These are phyloP conservation scores for Orthonychiurus folsomi DNA, from an alignment of 2,888 invertebrate genomes.

Conservation along the genomic window DNA sequence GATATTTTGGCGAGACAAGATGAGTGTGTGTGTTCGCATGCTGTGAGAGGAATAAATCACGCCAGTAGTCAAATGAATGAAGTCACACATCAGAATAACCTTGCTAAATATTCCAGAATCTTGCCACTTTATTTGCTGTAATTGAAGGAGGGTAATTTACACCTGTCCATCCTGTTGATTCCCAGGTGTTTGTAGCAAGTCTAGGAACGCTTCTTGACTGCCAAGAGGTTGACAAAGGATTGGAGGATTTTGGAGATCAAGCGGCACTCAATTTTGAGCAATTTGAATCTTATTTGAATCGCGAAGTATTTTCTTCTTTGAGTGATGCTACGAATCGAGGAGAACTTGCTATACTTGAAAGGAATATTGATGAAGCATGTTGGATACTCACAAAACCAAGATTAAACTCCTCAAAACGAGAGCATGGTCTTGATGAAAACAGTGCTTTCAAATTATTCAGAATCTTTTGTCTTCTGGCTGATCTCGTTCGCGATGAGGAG, in stretches of 20 bases:
- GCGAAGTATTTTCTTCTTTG: constrained; percentile 60
- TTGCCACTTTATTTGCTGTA: no score
- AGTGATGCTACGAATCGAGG: constrained; percentile 54
- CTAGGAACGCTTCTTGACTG: constrained; percentile 67
- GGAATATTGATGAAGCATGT: constrained; percentile 64
- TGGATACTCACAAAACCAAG: constrained; percentile 68
- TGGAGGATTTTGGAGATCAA: constrained; percentile 66
- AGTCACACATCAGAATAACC: no score
- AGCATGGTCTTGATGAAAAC: constrained; percentile 55
- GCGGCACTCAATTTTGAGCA: constrained; percentile 62
- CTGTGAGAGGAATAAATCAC: no score
- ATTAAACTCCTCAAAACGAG: constrained; percentile 50
- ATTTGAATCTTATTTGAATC: constrained; percentile 63
- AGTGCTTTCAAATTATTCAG: constrained; percentile 65
- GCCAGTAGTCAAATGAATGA: no score
- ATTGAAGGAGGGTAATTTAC: no score
- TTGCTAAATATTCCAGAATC: no score
- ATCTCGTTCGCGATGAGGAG: constrained; percentile 54
- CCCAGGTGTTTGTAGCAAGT: constrained; percentile 70
- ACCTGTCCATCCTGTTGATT: no score
- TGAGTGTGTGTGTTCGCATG: no score
- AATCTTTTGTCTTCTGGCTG: constrained; percentile 68
- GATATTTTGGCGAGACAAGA: no score
- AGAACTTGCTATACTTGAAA: constrained; percentile 55
- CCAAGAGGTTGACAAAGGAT: constrained; percentile 67